Percentiles rank a stretch among this genome's conserved stretches.
These are phyloP conservation scores for Eilema griseolum DNA, from an alignment of 2,888 invertebrate species.

Conservation along the genomic window DNA sequence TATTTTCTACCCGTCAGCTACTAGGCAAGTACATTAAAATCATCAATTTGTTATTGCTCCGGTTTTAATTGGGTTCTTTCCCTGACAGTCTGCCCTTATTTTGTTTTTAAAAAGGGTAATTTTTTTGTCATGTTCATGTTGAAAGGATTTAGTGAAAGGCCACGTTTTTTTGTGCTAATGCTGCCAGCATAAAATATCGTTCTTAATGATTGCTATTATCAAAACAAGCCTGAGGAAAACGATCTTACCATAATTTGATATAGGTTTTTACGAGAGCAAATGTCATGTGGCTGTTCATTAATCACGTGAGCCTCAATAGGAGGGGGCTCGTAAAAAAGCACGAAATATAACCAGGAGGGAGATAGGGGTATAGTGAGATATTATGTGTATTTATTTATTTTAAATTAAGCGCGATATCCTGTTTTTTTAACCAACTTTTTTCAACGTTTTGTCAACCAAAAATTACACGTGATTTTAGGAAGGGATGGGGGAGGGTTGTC, in stretches of 20 bases:
- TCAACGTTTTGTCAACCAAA: too few species aligned
- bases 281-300: too few species aligned
- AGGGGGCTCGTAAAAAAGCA: too few species aligned
- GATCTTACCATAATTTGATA: not conserved
- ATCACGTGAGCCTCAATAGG: too few species aligned
- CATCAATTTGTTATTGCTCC: conserved; percentile 3
- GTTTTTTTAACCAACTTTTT: too few species aligned
- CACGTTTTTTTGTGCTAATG: not conserved
- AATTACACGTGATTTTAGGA: too few species aligned
- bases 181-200: not conserved
- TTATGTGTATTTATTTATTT: too few species aligned
- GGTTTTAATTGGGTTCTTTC: conserved; percentile 22
- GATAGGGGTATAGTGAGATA: too few species aligned
- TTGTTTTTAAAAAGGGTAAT: conserved; percentile 13
- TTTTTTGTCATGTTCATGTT: conserved; percentile 12
- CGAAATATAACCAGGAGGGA: too few species aligned
- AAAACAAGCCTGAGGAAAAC: not conserved
- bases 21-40: conserved; percentile 1
- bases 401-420: too few species aligned
- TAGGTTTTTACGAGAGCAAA: too few species aligned
- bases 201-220: not conserved
- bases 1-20: not conserved
- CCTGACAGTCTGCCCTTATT: conserved; percentile 13
- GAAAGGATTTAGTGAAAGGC: not conserved
- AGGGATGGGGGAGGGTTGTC: too few species aligned